phyloP scores from a whole-genome alignment of 2,113 vertebrate genomes.

The Gadus macrocephalus region DNA sequence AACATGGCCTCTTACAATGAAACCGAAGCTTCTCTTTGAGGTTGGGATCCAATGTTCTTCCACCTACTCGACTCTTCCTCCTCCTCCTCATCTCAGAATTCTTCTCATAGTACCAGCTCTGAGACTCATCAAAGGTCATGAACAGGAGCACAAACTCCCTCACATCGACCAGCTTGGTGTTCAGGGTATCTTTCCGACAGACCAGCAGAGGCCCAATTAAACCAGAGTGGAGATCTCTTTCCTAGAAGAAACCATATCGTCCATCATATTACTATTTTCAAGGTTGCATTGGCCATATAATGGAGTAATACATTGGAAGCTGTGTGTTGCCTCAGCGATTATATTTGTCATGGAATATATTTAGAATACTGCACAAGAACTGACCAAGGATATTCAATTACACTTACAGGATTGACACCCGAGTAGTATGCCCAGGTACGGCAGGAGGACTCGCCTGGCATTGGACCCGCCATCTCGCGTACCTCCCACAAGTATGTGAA shows the following conservation, averaged over 20 bases:
- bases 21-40: constrained; percentile 73
- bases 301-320: too few relatives aligned
- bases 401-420: constrained; percentile 83
- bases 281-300: too few relatives aligned
- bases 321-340: too few relatives aligned
- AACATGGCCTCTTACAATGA: constrained; percentile 71
- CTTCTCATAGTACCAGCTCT: constrained; percentile 89
- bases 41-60: constrained; percentile 41
- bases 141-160: constrained; percentile 88
- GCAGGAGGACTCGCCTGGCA: constrained; percentile 71
- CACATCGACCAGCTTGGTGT: constrained; percentile 24
- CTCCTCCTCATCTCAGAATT: constrained; percentile 61
- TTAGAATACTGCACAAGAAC: too few relatives aligned
- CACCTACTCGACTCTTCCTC: constrained; percentile 49
- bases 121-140: constrained; percentile 92
- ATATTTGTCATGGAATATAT: too few relatives aligned
- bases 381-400: neutral
- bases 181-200: constrained; percentile 80
- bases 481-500: constrained; percentile 89
- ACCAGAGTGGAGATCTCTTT: constrained; percentile 88
- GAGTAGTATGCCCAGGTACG: constrained; percentile 94
- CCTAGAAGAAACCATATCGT: constrained; percentile 65
- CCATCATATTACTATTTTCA: too few relatives aligned
- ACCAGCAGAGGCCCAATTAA: constrained; percentile 90
- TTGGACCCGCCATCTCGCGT: constrained; percentile 68